Base-by-base conservation (phyloP, 2,797 vertebrate species). In the Syngnathus rostellatus region DNA sequence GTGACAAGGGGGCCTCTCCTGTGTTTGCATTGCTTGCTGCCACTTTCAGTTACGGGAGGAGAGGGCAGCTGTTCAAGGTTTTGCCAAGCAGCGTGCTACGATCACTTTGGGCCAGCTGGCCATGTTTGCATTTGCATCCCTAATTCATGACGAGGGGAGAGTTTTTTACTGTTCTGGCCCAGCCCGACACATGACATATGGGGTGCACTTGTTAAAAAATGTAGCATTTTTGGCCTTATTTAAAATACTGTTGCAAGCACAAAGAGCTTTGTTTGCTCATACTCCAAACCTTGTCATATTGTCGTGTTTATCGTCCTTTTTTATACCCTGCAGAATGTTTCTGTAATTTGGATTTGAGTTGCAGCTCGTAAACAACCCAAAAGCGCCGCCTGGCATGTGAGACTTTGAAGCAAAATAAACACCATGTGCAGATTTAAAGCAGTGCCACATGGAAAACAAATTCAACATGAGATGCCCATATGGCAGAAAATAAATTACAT, bases 61-160 rank as follows among this genome's bases (percentile, higher is more conserved):
- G 59, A 40, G 38, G 45, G 38, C 63, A 40, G 45, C 38, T 39
- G 37, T 37, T 64, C 10, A 46, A 21, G 62, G n/a, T 14, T 69
- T 19, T 57, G 72, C 66, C 72, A 64, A 63, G 46, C 62, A 38
- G 67, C 45, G 8, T 67, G 65, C 61, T 62, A 67, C 70, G 72
- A 21, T 6, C 74, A 64, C 66, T 75, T 75, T 70, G 64, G 68
- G 68, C 77, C 81, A 86, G 83, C 80, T 86, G 82, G 77, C 72
- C 21, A 1, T 65, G 72, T 81, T 81, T 73, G 63, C 63, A 75
- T 85, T 79, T 80, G 75, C 84, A 77, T 82, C 53, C 70, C 69
- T 83, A 77, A 83, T 86, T 85, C 61, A 80, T 71, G 69, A 73
- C 45, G 21, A 64, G 21, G 48, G 38, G 16, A 58, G 75, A 39